Conservation (phyloP, 1,140 invertebrate species). For the Coptotermes formosanus region DNA sequence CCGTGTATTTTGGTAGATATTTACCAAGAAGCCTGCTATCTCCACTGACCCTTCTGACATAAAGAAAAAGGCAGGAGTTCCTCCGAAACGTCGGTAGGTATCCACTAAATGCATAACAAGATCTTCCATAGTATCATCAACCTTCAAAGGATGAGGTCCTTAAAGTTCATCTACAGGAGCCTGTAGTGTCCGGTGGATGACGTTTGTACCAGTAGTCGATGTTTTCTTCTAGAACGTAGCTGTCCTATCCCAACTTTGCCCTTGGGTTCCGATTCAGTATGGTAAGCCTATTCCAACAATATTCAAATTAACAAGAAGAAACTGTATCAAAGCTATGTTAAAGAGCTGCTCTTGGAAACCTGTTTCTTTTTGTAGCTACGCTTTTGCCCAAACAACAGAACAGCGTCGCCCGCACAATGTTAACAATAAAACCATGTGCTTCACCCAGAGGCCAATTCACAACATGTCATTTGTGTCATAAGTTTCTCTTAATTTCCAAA, state of each 20-base stretch:
- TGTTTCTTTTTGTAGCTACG: not conserved
- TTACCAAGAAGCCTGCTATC: no score
- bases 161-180: no score
- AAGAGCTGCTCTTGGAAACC: not conserved
- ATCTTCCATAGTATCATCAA: no score
- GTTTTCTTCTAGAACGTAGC: not conserved
- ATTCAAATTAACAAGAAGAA: conserved; percentile 4
- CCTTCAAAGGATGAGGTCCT: no score
- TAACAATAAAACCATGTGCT: not conserved
- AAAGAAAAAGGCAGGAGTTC: no score
- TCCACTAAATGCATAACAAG: no score
- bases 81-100: no score
- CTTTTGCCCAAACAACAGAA: not conserved
- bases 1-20: no score
- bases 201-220: not conserved
- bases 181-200: no score
- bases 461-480: not conserved
- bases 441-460: not conserved
- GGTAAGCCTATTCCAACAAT: conserved; percentile 6
- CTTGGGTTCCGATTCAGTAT: not conserved
- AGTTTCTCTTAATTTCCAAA: no score
- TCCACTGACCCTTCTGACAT: no score
- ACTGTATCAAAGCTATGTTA: not conserved
- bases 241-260: not conserved
- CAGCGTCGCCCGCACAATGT: not conserved